Base-by-base conservation (phyloP, 2,113 vertebrate genomes). In the Caloenas nicobarica region DNA sequence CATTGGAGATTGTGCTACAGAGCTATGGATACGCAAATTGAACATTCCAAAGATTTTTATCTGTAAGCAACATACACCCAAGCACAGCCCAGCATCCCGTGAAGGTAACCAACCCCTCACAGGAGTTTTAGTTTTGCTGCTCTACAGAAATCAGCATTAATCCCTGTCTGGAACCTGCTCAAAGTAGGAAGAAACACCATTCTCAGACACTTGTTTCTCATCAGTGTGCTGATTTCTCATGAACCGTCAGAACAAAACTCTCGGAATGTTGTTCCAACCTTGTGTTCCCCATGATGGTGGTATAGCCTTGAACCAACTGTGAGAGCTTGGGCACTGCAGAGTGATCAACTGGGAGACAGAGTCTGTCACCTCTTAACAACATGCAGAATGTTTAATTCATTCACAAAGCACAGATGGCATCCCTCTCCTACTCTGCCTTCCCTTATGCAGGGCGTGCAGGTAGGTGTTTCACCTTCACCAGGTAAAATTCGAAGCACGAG, bases 231-330 rank as follows among this genome's bases (percentile, higher is more conserved):
- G 18, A 28, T 56, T 57, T 48, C 64, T 77, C 70, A 29, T 5
- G 18, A 72, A 11, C 34, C 1, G 0, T 29, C 19, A 62, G 11
- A 73, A n/a, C 26, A 29, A 82, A 86, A 23, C 29, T 19, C 53
- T 26, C 21, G 11, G 29, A 77, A 50, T 8, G 56, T 33, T 1
- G 3, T 44, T 62, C n/a, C n/a, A 68, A 21, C 25, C 22, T 58
- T 29, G 28, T 9, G 5, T 40, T 46, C 72, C 84, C 17, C 25
- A 19, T 0, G 0, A 7, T 15, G n/a, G 11, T 36, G 23, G 24
- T 44, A 61, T 33, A 78, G 42, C 58, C 84, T 72, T 22, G 38
- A 29, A 61, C 33, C 26, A 21, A 10, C 29, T 0, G 1, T 0
- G 2, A 40, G 64, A 65, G 64, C 23, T 2, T 24, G 31, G 40